Evolutionary conservation across 1,140 invertebrate species (phyloP).

Genomic region (Semibalanus balanoides): DNA sequence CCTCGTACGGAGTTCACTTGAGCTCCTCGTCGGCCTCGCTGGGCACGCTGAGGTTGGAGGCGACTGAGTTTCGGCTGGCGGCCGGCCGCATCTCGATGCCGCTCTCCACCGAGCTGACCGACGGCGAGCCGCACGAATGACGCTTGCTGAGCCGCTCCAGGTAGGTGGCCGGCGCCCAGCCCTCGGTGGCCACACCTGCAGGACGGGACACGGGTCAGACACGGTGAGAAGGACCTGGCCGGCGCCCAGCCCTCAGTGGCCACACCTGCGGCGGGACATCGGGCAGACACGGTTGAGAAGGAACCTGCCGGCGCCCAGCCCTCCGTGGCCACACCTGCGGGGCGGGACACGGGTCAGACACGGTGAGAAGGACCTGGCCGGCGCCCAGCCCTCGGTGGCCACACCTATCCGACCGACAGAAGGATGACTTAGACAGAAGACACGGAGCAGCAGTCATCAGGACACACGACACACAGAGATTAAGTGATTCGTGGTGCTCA

Average conservation of each 20-base stretch:
- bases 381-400: too few species aligned
- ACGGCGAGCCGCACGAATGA: slow-evolving; percentile 29
- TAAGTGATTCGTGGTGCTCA: too few species aligned
- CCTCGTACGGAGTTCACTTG: not conserved
- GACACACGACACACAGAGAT: too few species aligned
- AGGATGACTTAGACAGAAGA: too few species aligned
- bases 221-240: too few species aligned
- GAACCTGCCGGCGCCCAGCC: slow-evolving; percentile 84
- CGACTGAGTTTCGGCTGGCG: slow-evolving; percentile 14
- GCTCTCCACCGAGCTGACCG: slow-evolving; percentile 33
- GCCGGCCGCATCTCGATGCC: slow-evolving; percentile 22
- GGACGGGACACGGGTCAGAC: not conserved
- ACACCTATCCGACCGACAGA: too few species aligned
- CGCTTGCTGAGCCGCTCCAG: slow-evolving; percentile 56
- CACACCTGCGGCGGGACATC: too few species aligned
- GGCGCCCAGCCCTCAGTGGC: too few species aligned
- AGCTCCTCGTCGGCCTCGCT: not conserved
- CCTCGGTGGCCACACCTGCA: slow-evolving; percentile 39
- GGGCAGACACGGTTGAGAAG: too few species aligned
- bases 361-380: too few species aligned
- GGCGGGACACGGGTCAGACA: too few species aligned
- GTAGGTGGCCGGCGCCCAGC: slow-evolving; percentile 89
- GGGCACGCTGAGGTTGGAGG: not conserved
- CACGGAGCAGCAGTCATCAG: too few species aligned
- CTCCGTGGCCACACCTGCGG: slow-evolving; percentile 35